Evolutionary conservation across 2,888 invertebrate species (phyloP), one percentile per base, ranked within the genome.

Genomic region (Neoaliturus tenellus): DNA sequence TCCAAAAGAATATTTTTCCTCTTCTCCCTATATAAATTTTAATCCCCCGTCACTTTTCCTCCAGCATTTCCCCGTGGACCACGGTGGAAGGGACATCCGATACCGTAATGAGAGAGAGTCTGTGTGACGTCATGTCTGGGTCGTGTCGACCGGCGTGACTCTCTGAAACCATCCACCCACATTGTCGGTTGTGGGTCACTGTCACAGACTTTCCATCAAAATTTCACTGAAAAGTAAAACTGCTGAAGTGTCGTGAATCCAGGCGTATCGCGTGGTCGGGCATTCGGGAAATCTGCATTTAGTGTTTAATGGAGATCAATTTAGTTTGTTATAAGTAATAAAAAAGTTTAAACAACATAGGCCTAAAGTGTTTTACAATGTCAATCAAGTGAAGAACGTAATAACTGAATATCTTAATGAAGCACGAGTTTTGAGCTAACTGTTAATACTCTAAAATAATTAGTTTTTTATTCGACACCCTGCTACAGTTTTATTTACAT

Each of bases 101-200:
- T 62, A n/a, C n/a, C n/a, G n/a, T n/a, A 62, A 62, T 31, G 62
- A 62, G 62, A 62, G 55, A 55, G 62, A 55, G 55, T 55, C 62
- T 1, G 62, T 23, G 55, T 62, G 62, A 62, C 62, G 62, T 62
- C 62, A 62, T 31, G 62, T 25, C 1, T 31, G 14, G 62, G 62
- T 62, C 62, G 62, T 62, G 62, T 31, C 14, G 10, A n/a, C n/a
- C 3, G 17, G 31, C 62, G n/a, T 62, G 62, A 62, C 62, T 3
- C 31, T 55, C 28, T 17, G 14, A 31, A 62, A 25, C 20, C 62
- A 31, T 62, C 62, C 62, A 14, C 62, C 62, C 62, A 62, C 62
- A 28, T 55, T 55, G 62, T 62, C 20, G 14, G 14, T 28, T 62
- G 14, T 62, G 14, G 62, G 62, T 62, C 62, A 62, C 31, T 62